phyloP scores from a whole-genome alignment of 2,888 invertebrate species.

The Petrophora chlorosata region DNA sequence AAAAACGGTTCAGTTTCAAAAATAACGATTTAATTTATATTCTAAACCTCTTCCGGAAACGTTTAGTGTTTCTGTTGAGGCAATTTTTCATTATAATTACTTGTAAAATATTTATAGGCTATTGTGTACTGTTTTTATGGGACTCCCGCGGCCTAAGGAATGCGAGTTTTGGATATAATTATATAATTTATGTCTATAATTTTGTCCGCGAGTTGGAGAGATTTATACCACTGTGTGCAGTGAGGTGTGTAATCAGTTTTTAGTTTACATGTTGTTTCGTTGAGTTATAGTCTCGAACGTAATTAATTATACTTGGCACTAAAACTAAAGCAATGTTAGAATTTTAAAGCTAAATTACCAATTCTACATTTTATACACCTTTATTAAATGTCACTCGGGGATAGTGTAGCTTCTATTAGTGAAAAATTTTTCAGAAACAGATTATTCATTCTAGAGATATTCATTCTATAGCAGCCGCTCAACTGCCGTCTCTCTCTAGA shows the following conservation, averaged over 20 bases:
- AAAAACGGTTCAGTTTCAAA: slow-evolving; percentile 39
- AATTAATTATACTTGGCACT: too few species aligned
- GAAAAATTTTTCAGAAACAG: too few species aligned
- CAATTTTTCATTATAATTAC: slow-evolving; percentile 77
- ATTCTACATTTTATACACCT: too few species aligned
- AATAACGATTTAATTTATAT: slow-evolving; percentile 61
- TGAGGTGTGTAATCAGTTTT: slow-evolving; percentile 49
- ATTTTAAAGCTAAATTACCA: too few species aligned
- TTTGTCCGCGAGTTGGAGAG: slow-evolving; percentile 50
- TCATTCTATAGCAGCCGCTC: too few species aligned
- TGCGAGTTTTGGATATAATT: slow-evolving; percentile 53
- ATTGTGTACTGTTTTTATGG: slow-evolving; percentile 68
- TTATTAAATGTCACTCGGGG: too few species aligned
- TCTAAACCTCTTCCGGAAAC: slow-evolving; percentile 63
- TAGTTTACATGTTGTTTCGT: slow-evolving; percentile 33
- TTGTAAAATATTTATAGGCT: slow-evolving; percentile 74
- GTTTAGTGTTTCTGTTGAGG: slow-evolving; percentile 55
- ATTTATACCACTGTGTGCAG: slow-evolving; percentile 46
- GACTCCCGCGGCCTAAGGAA: slow-evolving; percentile 46
- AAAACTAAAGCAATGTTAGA: too few species aligned
- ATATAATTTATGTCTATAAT: slow-evolving; percentile 68
- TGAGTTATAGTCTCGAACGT: slow-evolving; percentile 21
- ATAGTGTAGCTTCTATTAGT: too few species aligned
- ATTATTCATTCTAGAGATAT: too few species aligned
- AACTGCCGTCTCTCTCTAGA: too few species aligned